A percentile compares a stretch with the other conserved stretches of the same genome.
Evolutionary conservation across 2,113 vertebrate species (phyloP).

Genomic region (mouse (Mus musculus)): DNA sequence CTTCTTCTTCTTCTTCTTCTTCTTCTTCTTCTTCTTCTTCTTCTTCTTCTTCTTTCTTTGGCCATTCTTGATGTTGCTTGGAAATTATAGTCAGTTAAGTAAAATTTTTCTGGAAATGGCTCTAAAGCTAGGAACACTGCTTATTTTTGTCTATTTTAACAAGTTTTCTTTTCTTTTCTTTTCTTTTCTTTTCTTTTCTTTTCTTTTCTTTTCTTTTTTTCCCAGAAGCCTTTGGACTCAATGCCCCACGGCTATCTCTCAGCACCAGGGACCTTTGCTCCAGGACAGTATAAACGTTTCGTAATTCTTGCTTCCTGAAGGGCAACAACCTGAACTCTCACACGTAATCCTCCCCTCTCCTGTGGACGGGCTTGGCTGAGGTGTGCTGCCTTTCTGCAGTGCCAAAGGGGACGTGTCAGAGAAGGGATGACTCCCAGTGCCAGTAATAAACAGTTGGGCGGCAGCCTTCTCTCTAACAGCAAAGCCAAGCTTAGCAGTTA

Average conservation of each 20-base stretch:
- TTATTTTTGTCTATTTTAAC: constrained; percentile 44
- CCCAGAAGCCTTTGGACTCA: neutral
- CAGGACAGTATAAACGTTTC: constrained; percentile 4
- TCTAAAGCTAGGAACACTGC: constrained; percentile 40
- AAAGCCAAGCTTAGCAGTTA: neutral
- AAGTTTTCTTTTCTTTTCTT: too few relatives aligned
- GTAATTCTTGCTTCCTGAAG: constrained; percentile 43
- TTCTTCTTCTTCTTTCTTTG: neutral
- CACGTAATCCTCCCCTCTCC: neutral
- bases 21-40: neutral
- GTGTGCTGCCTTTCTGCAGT: neutral
- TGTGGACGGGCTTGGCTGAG: neutral
- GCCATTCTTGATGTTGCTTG: constrained; percentile 43
- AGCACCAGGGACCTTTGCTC: constrained; percentile 39
- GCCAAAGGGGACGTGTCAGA: neutral
- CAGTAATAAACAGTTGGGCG: neutral
- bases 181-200: too few relatives aligned
- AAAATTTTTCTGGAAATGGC: constrained; percentile 41
- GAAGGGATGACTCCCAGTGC: neutral
- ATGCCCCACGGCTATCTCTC: neutral
- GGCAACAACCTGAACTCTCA: constrained; percentile 7
- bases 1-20: neutral
- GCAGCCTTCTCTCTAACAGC: neutral
- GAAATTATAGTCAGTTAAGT: constrained; percentile 51
- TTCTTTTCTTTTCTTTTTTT: neutral